Base-by-base conservation (phyloP, 2,888 invertebrate genomes). In the Gymnocheta viridis region DNA sequence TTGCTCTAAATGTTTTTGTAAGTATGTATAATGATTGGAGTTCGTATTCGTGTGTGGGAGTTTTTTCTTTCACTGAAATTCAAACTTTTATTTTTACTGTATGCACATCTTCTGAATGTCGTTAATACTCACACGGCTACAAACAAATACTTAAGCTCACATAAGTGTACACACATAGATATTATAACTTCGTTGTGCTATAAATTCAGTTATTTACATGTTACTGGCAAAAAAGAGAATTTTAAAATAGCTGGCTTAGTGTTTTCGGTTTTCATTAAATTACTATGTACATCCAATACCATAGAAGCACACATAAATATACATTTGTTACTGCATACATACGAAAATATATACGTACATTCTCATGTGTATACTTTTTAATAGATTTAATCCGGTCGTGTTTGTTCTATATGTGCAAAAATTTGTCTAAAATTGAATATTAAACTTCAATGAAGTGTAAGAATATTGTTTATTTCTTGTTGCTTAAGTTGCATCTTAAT, bases 231-330 rank as follows among this genome's bases (percentile, higher is more conserved):
- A 80, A 84, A 80, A 84, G 35, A 66, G 82, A 74, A 79, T 85
- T 78, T 82, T 82, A 79, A 82, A 85, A 82, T 78, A 78, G 81
- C 19, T 74, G 78, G 56, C 73, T 85, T 82, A 82, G 82, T 67
- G 74, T 85, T 82, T 82, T 82, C 41, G 77, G 82, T 64, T 77
- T 82, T 82, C 77, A 82, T 70, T 77, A 60, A 73, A 78, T 82
- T 78, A 73, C 78, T 47, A n/a, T n/a, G n/a, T n/a, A 54, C 60
- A 70, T 47, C 3, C 44, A 56, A 58, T 44, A 22, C 27, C 7
- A 9, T 24, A n/a, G 10, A 19, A 41, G 27, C 32, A 60, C 41
- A 27, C 35, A 44, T 41, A 7, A 17, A 17, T 38, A 44, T 5
- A 56, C 7, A 14, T 29, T 17, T n/a, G n/a, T 22, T 47, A 32